Percentiles rank a stretch among this genome's conserved stretches.
phyloP scores from a whole-genome alignment of 2,113 vertebrate species.

The Aspiorhynchus laticeps region DNA sequence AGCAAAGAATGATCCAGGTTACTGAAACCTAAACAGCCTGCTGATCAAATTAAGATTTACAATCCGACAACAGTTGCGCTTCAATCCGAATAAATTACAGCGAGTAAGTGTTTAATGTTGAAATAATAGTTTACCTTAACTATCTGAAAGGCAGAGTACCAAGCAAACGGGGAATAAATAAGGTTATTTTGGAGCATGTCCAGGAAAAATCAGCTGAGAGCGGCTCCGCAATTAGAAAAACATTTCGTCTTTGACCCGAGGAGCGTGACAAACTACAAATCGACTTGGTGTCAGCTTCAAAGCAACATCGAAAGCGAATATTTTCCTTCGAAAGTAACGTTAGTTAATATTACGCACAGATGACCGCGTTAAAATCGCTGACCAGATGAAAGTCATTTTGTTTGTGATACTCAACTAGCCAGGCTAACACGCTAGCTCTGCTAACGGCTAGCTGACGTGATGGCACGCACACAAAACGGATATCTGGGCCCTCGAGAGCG shows the following conservation, averaged over 20 bases:
- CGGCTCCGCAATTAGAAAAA: conserved; percentile 36
- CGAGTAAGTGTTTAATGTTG: neutral
- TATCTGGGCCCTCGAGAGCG: conserved; percentile 1
- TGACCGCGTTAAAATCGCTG: neutral
- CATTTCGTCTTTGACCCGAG: conserved; percentile 40
- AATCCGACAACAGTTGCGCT: conserved; percentile 11
- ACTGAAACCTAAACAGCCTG: conserved; percentile 10
- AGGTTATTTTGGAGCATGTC: neutral
- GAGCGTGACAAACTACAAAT: neutral
- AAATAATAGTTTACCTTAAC: neutral
- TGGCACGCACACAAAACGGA: conserved; percentile 44
- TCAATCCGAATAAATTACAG: neutral
- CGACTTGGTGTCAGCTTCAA: conserved; percentile 1
- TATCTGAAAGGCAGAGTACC: neutral
- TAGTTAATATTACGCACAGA: neutral
- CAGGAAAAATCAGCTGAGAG: conserved; percentile 22
- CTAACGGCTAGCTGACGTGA: conserved; percentile 49
- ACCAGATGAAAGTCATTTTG: conserved; percentile 11
- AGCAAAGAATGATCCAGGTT: conserved; percentile 37
- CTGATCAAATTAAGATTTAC: conserved; percentile 24
- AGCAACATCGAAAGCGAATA: neutral
- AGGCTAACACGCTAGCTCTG: conserved; percentile 30
- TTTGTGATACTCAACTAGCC: conserved; percentile 25
- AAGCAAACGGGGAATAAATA: neutral
- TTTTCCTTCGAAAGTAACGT: neutral